A percentile compares a stretch with the other conserved stretches of the same genome.
Evolutionary conservation across 2,797 vertebrate genomes (phyloP).

Genomic region (Peromyscus nudipes): DNA sequence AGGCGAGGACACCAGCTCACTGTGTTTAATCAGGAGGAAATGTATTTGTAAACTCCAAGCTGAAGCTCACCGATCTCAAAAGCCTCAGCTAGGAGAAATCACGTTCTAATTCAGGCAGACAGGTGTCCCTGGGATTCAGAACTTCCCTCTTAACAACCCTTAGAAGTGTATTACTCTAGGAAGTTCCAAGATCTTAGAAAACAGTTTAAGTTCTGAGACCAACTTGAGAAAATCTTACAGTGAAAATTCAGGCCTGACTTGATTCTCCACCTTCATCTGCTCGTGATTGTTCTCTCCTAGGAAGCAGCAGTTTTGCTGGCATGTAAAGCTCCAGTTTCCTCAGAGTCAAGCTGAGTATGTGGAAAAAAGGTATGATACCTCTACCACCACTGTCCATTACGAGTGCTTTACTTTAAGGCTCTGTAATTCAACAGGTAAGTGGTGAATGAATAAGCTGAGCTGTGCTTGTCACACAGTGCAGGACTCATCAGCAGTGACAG

Average conservation of each 20-base stretch:
- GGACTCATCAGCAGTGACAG: background rate
- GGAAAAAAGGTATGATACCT: conserved; percentile 91
- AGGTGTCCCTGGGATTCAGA: conserved; percentile 32
- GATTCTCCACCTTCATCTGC: background rate
- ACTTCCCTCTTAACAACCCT: conserved; percentile 14
- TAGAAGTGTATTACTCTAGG: conserved; percentile 32
- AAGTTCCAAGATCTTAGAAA: conserved; percentile 42
- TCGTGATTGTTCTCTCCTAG: conserved; percentile 88
- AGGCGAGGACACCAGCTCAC: conserved; percentile 74
- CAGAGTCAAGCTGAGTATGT: conserved; percentile 93
- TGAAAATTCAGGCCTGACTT: conserved; percentile 49
- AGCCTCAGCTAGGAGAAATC: background rate
- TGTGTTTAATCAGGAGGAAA: conserved; percentile 78
- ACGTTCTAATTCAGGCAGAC: conserved; percentile 52
- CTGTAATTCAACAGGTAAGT: background rate
- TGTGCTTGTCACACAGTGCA: background rate
- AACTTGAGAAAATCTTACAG: conserved; percentile 45
- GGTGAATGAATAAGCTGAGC: background rate
- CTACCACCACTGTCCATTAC: conserved; percentile 32
- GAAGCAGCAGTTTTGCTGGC: conserved; percentile 94
- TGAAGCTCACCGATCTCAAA: conserved; percentile 13
- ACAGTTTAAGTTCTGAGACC: conserved; percentile 35
- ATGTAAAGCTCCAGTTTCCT: conserved; percentile 95
- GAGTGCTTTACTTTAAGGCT: conserved; percentile 40
- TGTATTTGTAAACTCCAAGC: conserved; percentile 79